A percentile compares a stretch with the other conserved stretches of the same genome.
Conservation (phyloP, 2,113 vertebrate species). For the Spea bombifrons region DNA sequence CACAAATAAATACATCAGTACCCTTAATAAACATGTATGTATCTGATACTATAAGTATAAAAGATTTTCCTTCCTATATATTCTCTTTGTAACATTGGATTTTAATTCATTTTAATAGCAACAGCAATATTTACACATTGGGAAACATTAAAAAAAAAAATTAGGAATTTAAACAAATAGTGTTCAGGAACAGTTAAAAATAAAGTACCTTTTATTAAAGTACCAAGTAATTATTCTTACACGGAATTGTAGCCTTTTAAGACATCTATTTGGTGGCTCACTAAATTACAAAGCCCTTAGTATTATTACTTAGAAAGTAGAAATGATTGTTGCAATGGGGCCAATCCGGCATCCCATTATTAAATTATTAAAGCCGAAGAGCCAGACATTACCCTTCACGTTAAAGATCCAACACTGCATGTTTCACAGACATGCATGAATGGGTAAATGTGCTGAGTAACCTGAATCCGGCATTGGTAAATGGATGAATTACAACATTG, state of each 20-base stretch:
- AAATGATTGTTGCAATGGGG: slow-evolving; percentile 11
- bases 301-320: slow-evolving; percentile 17
- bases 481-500: slow-evolving; percentile 1
- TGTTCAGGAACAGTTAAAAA: background rate
- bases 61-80: too few relatives aligned
- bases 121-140: too few relatives aligned
- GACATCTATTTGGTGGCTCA: background rate
- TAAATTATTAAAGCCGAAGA: slow-evolving; percentile 26
- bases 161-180: background rate
- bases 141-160: too few relatives aligned
- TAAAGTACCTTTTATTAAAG: background rate
- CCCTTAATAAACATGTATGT: too few relatives aligned
- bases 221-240: background rate
- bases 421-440: background rate
- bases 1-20: too few relatives aligned
- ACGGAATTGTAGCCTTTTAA: background rate
- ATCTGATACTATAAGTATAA: too few relatives aligned
- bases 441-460: slow-evolving; percentile 1
- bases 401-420: background rate
- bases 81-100: too few relatives aligned
- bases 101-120: too few relatives aligned
- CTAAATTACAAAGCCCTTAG: background rate
- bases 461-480: background rate
- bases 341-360: slow-evolving; percentile 15
- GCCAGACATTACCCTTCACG: background rate